Evolutionary conservation across 2,113 vertebrate genomes (phyloP), one percentile per base, ranked within the genome.

Genomic region (Misgurnus mizolepis): DNA sequence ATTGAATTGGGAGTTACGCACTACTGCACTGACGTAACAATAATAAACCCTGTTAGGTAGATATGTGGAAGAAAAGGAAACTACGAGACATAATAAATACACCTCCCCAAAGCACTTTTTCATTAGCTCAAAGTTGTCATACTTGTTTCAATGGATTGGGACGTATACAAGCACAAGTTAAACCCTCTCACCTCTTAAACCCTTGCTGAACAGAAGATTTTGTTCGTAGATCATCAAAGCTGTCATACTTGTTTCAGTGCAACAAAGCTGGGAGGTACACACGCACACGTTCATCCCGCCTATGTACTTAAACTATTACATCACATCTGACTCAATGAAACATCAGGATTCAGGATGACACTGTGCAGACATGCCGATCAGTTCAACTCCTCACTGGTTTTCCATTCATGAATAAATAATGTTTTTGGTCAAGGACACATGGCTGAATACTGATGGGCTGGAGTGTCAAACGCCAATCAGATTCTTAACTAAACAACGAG

Each of bases 351-450:
- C 14, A 76, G 41, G 12, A 7, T 64, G 22, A 9, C 17, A 61
- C 17, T 18, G 58, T 47, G 55, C 18, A 56, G 41, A 66, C 49
- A 49, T 4, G 40, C 41, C 47, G 47, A 67, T 56, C 15, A 76
- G 11, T 66, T 65, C 22, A 67, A 47, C 49, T 69, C 18, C 66
- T 64, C 40, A 41, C 45, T 43, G 70, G 82, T 88, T 92, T 92
- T 91, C 90, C 91, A 78, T 85, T 91, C 92, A 90, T 92, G 72
- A 91, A 93, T 92, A 89, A 92, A 84, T 58, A 82, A 80, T 70
- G 72, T 40, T 89, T 87, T 76, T 49, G 55, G 41, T 86, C 86
- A 90, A 91, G 90, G 91, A 89, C 91, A 80, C 79, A 87, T 17
- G 53, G 58, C 27, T 40, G 64, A 81, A 53, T 65, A 40, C 15